phyloP scores from a whole-genome alignment of 2,888 invertebrate genomes.

The Papilio elwesi region DNA sequence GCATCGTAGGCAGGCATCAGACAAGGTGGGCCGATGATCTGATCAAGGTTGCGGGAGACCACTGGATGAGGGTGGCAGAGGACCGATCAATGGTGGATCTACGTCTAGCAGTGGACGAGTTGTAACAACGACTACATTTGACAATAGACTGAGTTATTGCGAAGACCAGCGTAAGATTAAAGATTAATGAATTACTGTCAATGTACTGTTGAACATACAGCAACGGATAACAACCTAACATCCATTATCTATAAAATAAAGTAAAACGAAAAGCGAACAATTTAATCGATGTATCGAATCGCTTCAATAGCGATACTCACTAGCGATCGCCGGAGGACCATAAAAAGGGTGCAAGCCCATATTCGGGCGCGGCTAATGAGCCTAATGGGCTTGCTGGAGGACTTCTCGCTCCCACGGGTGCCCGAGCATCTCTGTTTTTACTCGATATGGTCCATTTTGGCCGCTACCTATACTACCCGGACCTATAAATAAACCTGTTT shows the following conservation, averaged over 20 bases:
- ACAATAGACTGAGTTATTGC: too few species aligned
- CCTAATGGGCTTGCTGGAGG: slow-evolving; percentile 55
- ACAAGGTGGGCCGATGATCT: too few species aligned
- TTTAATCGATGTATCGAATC: slow-evolving; percentile 51
- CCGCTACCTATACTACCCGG: slow-evolving; percentile 46
- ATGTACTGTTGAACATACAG: neutral
- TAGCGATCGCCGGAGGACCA: slow-evolving; percentile 43
- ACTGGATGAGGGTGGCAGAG: too few species aligned
- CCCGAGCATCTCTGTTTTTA: slow-evolving; percentile 49
- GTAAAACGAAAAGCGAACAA: slow-evolving; percentile 44
- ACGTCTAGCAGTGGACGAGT: too few species aligned
- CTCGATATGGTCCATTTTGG: slow-evolving; percentile 53
- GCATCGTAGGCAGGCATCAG: too few species aligned
- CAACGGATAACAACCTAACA: slow-evolving; percentile 15
- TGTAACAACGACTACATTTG: too few species aligned
- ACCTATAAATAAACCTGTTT: slow-evolving; percentile 38
- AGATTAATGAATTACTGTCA: neutral
- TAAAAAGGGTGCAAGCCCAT: slow-evolving; percentile 61
- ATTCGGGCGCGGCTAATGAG: slow-evolving; percentile 71
- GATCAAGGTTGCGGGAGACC: too few species aligned
- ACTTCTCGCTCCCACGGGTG: slow-evolving; percentile 64
- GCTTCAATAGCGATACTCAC: slow-evolving; percentile 49
- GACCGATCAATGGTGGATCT: too few species aligned
- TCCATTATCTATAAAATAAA: slow-evolving; percentile 20
- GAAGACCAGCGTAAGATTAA: neutral